A percentile compares a stretch with the other conserved stretches of the same genome.
Conservation (phyloP, 2,113 vertebrate species). For the Prochilodus magdalenae region DNA sequence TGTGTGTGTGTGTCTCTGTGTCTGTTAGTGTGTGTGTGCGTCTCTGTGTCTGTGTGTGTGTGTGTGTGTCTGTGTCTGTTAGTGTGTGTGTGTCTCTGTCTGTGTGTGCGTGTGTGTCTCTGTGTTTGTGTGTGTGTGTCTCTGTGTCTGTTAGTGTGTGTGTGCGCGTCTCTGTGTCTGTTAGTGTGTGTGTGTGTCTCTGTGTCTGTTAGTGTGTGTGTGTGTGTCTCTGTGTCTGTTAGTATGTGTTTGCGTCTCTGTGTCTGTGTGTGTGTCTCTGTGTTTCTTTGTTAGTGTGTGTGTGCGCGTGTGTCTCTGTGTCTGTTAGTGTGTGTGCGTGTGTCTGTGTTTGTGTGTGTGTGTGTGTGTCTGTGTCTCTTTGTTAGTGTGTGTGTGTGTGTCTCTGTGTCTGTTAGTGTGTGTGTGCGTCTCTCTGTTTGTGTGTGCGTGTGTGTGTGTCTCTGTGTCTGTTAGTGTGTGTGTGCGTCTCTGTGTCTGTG, state of each 20-base stretch:
- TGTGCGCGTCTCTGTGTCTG: conserved; percentile 25
- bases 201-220: not conserved
- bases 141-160: no score
- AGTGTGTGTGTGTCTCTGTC: not conserved
- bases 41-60: conserved; percentile 25
- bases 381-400: conserved; percentile 19
- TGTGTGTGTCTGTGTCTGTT: conserved; percentile 34
- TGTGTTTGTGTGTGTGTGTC: not conserved
- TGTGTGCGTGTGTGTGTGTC: not conserved
- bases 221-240: no score
- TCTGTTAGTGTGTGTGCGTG: not conserved
- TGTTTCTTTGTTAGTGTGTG: no score
- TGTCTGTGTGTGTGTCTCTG: conserved; percentile 33
- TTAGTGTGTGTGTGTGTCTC: conserved; percentile 3
- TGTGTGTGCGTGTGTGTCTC: not conserved
- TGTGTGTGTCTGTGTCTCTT: conserved; percentile 34
- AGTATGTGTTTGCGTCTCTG: not conserved
- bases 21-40: not conserved
- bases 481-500: conserved; percentile 29
- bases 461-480: no score
- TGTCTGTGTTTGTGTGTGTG: not conserved
- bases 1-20: no score
- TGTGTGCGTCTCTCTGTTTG: no score
- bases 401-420: not conserved
- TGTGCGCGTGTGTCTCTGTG: not conserved